Evolutionary conservation across 2,888 invertebrate species (phyloP), one percentile per base, ranked within the genome.

Genomic region (Ypsolopha sequella): DNA sequence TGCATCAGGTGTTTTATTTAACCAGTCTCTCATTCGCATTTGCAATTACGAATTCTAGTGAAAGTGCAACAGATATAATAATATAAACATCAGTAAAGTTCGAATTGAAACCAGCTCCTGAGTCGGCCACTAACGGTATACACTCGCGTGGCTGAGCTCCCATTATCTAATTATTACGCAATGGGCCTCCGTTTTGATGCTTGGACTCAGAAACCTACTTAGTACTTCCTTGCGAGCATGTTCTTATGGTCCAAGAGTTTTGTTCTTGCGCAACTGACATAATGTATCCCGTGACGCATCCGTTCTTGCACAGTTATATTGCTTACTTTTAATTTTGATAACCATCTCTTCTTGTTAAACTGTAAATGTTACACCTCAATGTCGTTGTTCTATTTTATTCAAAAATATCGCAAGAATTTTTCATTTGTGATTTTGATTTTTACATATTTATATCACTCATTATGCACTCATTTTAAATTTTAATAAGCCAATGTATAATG

Each of bases 131-230:
- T 55, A 55, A 54, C 59, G 53, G 57, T 60, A 11, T 55, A 58
- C 56, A 59, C 56, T 64, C 56, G 59, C 55, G 59, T 49, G 33
- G 9, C 35, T 39, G 34, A 60, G 63, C 52, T 54, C 60, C 61
- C 64, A 70, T 76, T 76, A 77, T 73, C 68, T 74, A 73, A 73
- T 75, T 73, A 69, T 79, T 76, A 66, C 68, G 64, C 58, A 79
- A 77, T 58, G 53, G 64, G 58, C 66, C 64, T 64, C 63, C 63
- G 70, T 78, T 76, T 53, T 38, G 58, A 61, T 55, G 68, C 65
- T 67, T 68, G 64, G 68, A 60, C 68, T 67, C 61, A 53, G 62
- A 66, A 65, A 55, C 66, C 63, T 57, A 67, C 65, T 66, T 70
- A 58, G 56, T 51, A 55, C 58, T 76, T 76, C 75, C 70, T 73